These are phyloP conservation scores for Chrysaora quinquecirrha DNA, from an alignment of 30 jellyfish, hydroid and myxozoan species.

Conservation along the genomic window DNA sequence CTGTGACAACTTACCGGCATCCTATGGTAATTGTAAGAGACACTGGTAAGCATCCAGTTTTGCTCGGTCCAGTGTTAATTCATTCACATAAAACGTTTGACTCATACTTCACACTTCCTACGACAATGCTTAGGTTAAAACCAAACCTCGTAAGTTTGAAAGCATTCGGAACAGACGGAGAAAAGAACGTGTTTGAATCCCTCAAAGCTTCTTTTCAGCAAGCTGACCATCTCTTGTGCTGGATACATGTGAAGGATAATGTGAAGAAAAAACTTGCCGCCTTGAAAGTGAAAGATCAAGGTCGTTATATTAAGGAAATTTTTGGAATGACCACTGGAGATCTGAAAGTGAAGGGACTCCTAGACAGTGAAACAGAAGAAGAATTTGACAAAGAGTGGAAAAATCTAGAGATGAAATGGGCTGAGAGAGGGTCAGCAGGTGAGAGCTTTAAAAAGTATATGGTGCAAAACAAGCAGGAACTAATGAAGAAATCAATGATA, in stretches of 20 bases:
- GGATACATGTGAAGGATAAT: slow-evolving; percentile 59
- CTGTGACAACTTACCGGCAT: slow-evolving; percentile 56
- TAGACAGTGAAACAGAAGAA: slow-evolving; percentile 24
- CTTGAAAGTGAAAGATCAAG: not conserved
- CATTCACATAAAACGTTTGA: slow-evolving; percentile 58
- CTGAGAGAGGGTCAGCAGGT: slow-evolving; percentile 12
- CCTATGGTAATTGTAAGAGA: slow-evolving; percentile 13
- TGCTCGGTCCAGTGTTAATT: slow-evolving; percentile 57
- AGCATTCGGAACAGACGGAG: slow-evolving; percentile 61
- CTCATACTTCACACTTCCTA: slow-evolving; percentile 53
- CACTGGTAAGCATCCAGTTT: slow-evolving; percentile 23
- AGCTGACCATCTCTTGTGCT: slow-evolving; percentile 40
- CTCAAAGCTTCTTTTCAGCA: slow-evolving; percentile 10
- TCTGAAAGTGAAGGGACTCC: slow-evolving; percentile 21
- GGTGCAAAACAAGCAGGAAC: slow-evolving; percentile 8
- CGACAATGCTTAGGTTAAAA: slow-evolving; percentile 28
- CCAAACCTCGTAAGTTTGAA: slow-evolving; percentile 23
- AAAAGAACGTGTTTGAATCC: slow-evolving; percentile 6
- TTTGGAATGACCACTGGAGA: slow-evolving; percentile 28
- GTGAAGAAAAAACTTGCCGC: slow-evolving; percentile 18
- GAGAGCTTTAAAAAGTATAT: slow-evolving; percentile 24
- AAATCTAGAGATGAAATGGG: slow-evolving; percentile 17
- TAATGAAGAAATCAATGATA: slow-evolving; percentile 34
- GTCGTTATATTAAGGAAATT: slow-evolving; percentile 12
- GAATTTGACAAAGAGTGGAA: slow-evolving; percentile 7